Conservation (phyloP, 2,888 invertebrate species). For the Mimas tiliae region DNA sequence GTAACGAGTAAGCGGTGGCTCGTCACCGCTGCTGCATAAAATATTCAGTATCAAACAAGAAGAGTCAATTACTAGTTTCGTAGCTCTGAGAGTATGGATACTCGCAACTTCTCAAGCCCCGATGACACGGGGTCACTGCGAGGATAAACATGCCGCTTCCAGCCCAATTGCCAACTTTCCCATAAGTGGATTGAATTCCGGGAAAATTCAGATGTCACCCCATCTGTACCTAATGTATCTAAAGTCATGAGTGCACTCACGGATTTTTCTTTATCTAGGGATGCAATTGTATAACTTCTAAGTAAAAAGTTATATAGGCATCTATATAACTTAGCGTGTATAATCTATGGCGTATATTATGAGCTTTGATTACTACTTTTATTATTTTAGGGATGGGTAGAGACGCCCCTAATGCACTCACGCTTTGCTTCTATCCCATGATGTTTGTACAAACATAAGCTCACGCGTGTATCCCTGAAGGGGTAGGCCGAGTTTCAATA, state of each 20-base stretch:
- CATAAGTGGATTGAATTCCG: constrained; percentile 72
- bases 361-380: too few species aligned
- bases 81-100: constrained; percentile 49
- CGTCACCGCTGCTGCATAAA: constrained; percentile 7
- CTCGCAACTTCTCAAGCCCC: constrained; percentile 56
- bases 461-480: too few species aligned
- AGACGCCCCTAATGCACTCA: too few species aligned
- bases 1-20: constrained; percentile 12
- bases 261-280: constrained; percentile 9
- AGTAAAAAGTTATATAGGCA: not conserved
- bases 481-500: too few species aligned
- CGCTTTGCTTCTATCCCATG: too few species aligned
- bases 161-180: constrained; percentile 66
- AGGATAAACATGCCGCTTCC: constrained; percentile 67
- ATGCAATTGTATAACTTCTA: not conserved
- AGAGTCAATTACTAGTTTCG: constrained; percentile 39
- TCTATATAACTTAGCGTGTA: too few species aligned
- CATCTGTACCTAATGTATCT: constrained; percentile 38
- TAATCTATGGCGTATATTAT: too few species aligned
- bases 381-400: too few species aligned
- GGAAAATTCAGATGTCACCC: constrained; percentile 51
- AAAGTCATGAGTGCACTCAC: constrained; percentile 15
- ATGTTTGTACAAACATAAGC: too few species aligned
- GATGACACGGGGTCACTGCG: constrained; percentile 65
- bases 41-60: constrained; percentile 24